Conservation (phyloP, 2,797 vertebrate genomes). For the Pantherophis vulpinus region DNA sequence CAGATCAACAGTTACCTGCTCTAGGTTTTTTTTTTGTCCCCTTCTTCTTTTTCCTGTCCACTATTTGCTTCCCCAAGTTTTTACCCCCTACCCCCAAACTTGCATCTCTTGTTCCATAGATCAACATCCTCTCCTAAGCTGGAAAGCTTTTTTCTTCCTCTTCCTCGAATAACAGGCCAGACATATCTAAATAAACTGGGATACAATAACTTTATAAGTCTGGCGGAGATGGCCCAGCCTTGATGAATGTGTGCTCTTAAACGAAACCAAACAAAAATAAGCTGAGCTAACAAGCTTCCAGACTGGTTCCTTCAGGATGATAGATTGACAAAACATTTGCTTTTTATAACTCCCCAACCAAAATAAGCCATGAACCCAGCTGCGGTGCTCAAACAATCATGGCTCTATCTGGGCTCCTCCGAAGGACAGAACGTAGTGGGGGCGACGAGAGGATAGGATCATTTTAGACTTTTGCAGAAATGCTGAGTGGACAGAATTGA, state of each 20-base stretch:
- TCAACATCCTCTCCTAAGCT: constrained; percentile 18
- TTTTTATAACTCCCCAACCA: constrained; percentile 63
- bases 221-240: background rate
- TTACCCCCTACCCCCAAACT: background rate
- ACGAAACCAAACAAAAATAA: constrained; percentile 35
- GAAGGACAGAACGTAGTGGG: constrained; percentile 48
- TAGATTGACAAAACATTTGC: constrained; percentile 58
- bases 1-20: constrained; percentile 3
- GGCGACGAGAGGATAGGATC: constrained; percentile 43
- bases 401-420: constrained; percentile 59
- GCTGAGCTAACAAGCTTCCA: constrained; percentile 50
- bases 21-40: background rate
- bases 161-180: constrained; percentile 39
- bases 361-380: constrained; percentile 59
- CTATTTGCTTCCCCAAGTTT: background rate
- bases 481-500: constrained; percentile 44
- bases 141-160: constrained; percentile 20
- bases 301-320: constrained; percentile 54
- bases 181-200: constrained; percentile 33
- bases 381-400: constrained; percentile 60
- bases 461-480: constrained; percentile 60
- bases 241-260: constrained; percentile 41
- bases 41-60: background rate
- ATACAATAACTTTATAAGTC: constrained; percentile 25
- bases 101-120: constrained; percentile 28